Evolutionary conservation across 2,797 vertebrate species (phyloP).

Genomic region (Nyctalus aviator): DNA sequence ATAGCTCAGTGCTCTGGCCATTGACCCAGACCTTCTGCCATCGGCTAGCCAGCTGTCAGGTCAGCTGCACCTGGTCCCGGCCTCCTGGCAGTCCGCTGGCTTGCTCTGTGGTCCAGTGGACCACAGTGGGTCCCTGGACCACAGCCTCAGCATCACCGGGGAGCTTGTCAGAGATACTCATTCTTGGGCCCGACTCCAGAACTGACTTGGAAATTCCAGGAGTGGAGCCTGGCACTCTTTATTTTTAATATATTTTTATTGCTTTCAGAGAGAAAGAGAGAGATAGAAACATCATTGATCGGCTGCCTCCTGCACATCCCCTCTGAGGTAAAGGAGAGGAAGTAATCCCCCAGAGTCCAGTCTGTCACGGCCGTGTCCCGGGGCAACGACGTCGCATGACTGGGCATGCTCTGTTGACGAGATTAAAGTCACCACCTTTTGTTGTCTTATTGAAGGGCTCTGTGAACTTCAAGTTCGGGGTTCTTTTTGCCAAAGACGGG

Average conservation of each 20-base stretch:
- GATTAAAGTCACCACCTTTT: neutral
- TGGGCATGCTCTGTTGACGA: neutral
- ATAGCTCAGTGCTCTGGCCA: neutral
- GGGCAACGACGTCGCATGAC: neutral
- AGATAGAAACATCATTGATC: too few relatives aligned
- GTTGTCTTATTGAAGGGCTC: slow-evolving; percentile 91
- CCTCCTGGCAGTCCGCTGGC: neutral
- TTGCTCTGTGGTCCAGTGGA: neutral
- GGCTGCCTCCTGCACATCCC: too few relatives aligned
- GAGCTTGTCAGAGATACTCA: neutral
- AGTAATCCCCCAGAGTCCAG: neutral
- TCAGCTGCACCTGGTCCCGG: neutral
- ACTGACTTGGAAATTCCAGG: neutral
- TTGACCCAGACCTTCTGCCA: neutral
- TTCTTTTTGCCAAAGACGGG: slow-evolving; percentile 98
- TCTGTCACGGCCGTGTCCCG: neutral
- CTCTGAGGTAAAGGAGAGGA: neutral
- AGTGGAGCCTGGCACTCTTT: neutral
- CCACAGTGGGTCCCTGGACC: neutral
- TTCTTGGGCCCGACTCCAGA: neutral
- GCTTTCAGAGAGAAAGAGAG: too few relatives aligned
- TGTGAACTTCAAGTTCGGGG: slow-evolving; percentile 99
- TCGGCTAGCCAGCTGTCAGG: neutral
- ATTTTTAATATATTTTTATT: neutral
- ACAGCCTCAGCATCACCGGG: neutral